Conservation (phyloP, 2,797 vertebrate genomes). For the Trachops cirrhosus region DNA sequence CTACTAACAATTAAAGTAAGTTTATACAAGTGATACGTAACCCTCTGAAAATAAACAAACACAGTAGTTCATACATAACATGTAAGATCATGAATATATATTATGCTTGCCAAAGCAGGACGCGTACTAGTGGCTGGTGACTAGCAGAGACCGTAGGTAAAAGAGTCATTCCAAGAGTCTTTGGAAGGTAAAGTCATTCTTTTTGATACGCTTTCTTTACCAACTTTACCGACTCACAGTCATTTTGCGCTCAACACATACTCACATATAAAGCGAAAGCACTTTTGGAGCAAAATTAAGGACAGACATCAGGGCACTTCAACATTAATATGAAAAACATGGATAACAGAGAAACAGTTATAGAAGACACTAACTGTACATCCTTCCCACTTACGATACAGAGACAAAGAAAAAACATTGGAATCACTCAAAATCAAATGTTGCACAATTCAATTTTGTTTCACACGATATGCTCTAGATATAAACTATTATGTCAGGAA, state of each 20-base stretch:
- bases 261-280: neutral
- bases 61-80: neutral
- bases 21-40: neutral
- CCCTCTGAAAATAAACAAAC: neutral
- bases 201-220: neutral
- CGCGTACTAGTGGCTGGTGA: too few relatives aligned
- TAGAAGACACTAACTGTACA: neutral
- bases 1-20: neutral
- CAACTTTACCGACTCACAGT: neutral
- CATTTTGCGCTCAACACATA: neutral
- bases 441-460: neutral
- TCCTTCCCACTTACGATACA: neutral
- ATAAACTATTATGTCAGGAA: neutral
- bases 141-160: neutral
- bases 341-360: neutral
- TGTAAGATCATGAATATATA: neutral
- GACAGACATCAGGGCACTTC: neutral
- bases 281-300: neutral
- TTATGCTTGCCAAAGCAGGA: neutral
- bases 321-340: neutral
- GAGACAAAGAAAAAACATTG: neutral
- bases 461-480: neutral
- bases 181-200: neutral
- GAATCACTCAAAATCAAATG: neutral
- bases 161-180: neutral